A percentile compares a stretch with the other conserved stretches of the same genome.
Evolutionary conservation across 1,140 invertebrate genomes (phyloP).

Genomic region (Aphelenchoides fujianensis): DNA sequence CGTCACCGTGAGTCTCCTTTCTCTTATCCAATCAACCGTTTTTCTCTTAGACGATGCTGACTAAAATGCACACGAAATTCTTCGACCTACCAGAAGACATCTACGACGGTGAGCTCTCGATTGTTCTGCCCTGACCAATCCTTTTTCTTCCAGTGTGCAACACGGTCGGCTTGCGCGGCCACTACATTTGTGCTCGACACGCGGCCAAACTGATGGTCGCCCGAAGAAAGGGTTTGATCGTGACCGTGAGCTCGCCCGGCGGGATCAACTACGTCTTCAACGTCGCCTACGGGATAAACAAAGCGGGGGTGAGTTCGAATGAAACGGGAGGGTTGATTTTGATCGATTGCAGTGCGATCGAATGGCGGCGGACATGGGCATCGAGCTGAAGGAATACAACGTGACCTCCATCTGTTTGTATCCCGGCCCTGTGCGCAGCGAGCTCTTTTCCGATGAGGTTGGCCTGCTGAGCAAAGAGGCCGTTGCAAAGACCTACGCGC

Average conservation of each 20-base stretch:
- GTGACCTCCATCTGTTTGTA: slow-evolving; percentile 64
- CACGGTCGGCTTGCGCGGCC: slow-evolving; percentile 27
- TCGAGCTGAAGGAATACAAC: slow-evolving; percentile 63
- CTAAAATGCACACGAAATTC: slow-evolving; percentile 12
- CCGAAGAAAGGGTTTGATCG: slow-evolving; percentile 60
- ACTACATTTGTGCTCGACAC: slow-evolving; percentile 34
- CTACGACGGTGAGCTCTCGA: neutral
- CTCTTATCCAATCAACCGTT: neutral
- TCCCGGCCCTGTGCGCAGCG: slow-evolving; percentile 64
- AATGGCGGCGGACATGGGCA: slow-evolving; percentile 64
- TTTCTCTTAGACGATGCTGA: slow-evolving; percentile 16
- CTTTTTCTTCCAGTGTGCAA: no score
- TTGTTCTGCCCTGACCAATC: no score
- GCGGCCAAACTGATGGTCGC: slow-evolving; percentile 40
- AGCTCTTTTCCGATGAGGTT: slow-evolving; percentile 38
- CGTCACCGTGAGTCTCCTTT: slow-evolving; percentile 60
- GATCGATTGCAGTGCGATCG: slow-evolving; percentile 61
- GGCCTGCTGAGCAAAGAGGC: slow-evolving; percentile 3
- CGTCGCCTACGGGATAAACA: slow-evolving; percentile 64
- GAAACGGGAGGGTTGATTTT: slow-evolving; percentile 12
- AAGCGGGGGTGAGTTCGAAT: slow-evolving; percentile 63
- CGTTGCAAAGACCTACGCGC: slow-evolving; percentile 26
- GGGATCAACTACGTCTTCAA: slow-evolving; percentile 64
- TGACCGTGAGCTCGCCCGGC: slow-evolving; percentile 64
- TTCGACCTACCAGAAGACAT: slow-evolving; percentile 19